Conservation (phyloP, 2,797 vertebrate genomes). For the Lemur catta region DNA sequence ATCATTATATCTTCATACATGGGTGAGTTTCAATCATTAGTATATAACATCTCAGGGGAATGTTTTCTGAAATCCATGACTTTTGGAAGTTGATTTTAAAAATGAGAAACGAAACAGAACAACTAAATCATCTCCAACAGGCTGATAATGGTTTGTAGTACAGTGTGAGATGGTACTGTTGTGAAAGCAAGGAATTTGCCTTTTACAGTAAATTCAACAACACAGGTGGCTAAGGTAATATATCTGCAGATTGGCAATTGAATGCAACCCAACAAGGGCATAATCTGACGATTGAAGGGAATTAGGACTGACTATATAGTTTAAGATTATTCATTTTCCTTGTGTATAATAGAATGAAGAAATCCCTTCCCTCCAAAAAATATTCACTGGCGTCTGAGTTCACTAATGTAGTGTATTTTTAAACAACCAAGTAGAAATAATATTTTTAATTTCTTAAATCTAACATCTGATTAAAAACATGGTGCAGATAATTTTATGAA, state of each 20-base stretch:
- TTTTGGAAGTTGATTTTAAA: constrained; percentile 39
- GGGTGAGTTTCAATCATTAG: constrained; percentile 57
- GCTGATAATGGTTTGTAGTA: neutral
- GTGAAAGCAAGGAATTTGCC: constrained; percentile 52
- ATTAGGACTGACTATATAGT: neutral
- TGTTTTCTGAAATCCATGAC: constrained; percentile 48
- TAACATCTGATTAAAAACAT: neutral
- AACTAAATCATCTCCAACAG: constrained; percentile 2
- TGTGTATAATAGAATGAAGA: neutral
- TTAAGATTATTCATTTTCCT: neutral
- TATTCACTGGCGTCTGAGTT: neutral
- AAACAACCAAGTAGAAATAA: neutral
- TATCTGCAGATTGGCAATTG: neutral
- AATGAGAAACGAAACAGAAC: constrained; percentile 28
- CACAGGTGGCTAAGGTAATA: constrained; percentile 21
- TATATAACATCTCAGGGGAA: constrained; percentile 59
- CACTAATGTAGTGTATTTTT: neutral
- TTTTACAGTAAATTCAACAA: constrained; percentile 33
- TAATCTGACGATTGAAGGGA: neutral
- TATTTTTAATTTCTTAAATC: neutral
- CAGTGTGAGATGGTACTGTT: neutral
- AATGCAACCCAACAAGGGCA: constrained; percentile 8
- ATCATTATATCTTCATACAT: constrained; percentile 67
- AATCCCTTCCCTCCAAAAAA: neutral
- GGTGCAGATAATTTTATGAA: neutral